A percentile compares a stretch with the other conserved stretches of the same genome.
Conservation (phyloP, 1,140 invertebrate genomes). For the Ceratitis capitata region DNA sequence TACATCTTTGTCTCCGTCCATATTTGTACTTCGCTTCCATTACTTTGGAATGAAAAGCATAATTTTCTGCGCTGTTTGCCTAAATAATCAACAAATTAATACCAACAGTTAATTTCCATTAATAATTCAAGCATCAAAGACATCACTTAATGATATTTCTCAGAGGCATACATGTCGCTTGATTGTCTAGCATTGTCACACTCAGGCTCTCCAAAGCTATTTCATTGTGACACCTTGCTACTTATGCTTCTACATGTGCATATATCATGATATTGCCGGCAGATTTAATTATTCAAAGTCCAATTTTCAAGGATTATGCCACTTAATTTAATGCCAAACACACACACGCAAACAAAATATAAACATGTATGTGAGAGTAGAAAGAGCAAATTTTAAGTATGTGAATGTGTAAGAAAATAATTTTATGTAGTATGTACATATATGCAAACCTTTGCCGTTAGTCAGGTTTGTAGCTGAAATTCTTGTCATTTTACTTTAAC, state of each 20-base stretch:
- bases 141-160: constrained; percentile 2
- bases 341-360: not conserved
- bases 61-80: no score
- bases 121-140: not conserved
- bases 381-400: no score
- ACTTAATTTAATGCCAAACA: constrained; percentile 28
- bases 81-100: no score
- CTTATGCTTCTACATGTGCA: not conserved
- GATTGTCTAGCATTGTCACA: not conserved
- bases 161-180: not conserved
- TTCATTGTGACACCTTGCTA: not conserved
- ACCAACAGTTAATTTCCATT: not conserved
- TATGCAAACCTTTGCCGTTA: not conserved
- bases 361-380: not conserved
- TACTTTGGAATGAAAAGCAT: no score
- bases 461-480: not conserved
- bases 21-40: no score
- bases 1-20: no score
- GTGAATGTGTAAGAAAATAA: not conserved
- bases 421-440: not conserved
- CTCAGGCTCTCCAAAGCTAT: not conserved
- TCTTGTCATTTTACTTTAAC: not conserved
- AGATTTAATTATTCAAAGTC: constrained; percentile 21
- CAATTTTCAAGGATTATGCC: constrained; percentile 28
- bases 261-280: not conserved